Conservation (phyloP, 2,113 vertebrate genomes). For the Turdus rufiventris region DNA sequence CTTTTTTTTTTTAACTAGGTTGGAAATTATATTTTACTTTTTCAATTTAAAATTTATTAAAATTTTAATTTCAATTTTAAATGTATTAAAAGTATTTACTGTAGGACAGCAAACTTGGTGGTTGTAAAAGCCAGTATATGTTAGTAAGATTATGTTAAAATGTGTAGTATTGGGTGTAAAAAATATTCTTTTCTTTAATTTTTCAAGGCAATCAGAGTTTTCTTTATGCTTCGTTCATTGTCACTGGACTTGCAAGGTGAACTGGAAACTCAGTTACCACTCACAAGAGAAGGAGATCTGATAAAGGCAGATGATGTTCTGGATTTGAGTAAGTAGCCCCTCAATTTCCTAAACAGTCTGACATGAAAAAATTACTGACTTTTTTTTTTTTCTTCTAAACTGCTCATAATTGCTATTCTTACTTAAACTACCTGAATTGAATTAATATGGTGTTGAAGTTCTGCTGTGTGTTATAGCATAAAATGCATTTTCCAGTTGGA, state of each 20-base stretch:
- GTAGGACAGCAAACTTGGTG: background rate
- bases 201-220: slow-evolving; percentile 90
- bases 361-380: background rate
- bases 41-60: background rate
- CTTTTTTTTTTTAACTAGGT: background rate
- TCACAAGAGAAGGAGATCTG: slow-evolving; percentile 91
- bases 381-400: background rate
- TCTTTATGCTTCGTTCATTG: slow-evolving; percentile 93
- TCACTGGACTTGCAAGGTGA: slow-evolving; percentile 87
- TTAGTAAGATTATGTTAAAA: background rate
- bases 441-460: background rate
- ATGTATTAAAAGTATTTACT: background rate
- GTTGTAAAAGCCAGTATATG: background rate
- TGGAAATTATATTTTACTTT: background rate
- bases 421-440: background rate
- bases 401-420: background rate
- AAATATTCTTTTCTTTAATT: background rate
- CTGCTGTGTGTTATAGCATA: background rate
- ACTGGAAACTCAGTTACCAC: slow-evolving; percentile 90
- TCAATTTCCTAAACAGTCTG: background rate
- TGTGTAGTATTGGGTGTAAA: background rate
- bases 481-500: background rate
- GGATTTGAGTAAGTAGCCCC: slow-evolving; percentile 90
- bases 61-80: background rate
- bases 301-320: slow-evolving; percentile 96